Evolutionary conservation across 2,888 invertebrate species (phyloP).

Genomic region (Galeopsomyia nigrocyanea): DNA sequence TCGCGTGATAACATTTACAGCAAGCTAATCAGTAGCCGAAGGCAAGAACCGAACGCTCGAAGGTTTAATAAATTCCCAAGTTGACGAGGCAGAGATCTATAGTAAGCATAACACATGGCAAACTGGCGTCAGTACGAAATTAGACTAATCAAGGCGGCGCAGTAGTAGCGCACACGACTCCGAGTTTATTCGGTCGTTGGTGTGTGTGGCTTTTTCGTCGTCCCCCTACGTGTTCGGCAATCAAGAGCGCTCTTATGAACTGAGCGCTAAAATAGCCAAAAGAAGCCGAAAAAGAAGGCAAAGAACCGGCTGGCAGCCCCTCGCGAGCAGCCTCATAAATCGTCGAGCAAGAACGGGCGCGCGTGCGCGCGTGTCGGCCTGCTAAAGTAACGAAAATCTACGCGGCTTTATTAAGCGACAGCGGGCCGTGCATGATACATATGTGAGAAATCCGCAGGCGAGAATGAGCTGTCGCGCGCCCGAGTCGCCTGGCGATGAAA

Average conservation of each 20-base stretch:
- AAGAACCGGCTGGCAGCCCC: background rate
- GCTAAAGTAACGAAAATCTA: constrained; percentile 42
- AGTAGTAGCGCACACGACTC: background rate
- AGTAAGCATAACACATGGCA: background rate
- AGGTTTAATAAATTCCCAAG: background rate
- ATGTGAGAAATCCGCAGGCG: constrained; percentile 23
- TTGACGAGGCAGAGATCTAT: background rate
- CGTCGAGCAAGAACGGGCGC: background rate
- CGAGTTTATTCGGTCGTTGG: background rate
- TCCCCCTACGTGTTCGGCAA: background rate
- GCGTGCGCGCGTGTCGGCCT: background rate
- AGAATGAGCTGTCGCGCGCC: background rate
- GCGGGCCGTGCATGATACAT: constrained; percentile 3
- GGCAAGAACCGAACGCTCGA: background rate
- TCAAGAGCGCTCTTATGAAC: constrained; percentile 30
- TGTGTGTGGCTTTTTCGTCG: too few relatives aligned
- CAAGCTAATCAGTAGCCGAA: background rate
- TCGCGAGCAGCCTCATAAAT: constrained; percentile 21
- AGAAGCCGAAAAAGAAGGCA: constrained; percentile 9
- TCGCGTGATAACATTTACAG: background rate
- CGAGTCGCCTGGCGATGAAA: constrained; percentile 14
- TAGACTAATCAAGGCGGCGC: constrained; percentile 27
- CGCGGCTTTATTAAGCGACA: constrained; percentile 37
- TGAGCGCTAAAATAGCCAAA: constrained; percentile 15
- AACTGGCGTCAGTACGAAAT: constrained; percentile 21